These are phyloP conservation scores for Halcyon smyrnensis DNA, from an alignment of 2,797 vertebrate genomes.

Conservation along the genomic window DNA sequence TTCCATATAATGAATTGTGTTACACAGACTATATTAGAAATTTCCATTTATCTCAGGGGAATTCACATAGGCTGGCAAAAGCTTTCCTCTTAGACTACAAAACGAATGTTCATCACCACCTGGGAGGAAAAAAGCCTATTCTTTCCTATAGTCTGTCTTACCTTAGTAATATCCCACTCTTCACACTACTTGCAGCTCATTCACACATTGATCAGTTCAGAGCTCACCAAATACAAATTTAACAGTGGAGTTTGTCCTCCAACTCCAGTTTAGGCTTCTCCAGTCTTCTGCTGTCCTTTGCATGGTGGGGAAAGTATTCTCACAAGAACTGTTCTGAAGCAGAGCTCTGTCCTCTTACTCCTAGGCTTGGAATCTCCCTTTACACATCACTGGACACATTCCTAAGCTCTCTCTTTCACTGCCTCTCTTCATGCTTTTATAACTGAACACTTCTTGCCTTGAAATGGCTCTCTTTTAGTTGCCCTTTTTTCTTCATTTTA, in stretches of 20 bases:
- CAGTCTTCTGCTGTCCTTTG: neutral
- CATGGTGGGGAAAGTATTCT: neutral
- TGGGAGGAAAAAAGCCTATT: slow-evolving; percentile 21
- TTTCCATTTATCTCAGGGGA: slow-evolving; percentile 59
- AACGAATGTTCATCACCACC: slow-evolving; percentile 7
- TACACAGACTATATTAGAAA: slow-evolving; percentile 20
- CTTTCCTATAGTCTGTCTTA: neutral
- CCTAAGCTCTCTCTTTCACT: neutral
- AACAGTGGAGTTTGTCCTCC: neutral
- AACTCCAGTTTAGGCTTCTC: neutral
- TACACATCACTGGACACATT: neutral
- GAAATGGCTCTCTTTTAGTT: neutral
- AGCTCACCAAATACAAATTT: neutral
- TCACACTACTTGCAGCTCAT: neutral
- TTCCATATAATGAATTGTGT: slow-evolving; percentile 46
- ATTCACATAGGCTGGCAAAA: slow-evolving; percentile 28
- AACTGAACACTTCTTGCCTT: neutral
- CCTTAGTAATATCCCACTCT: neutral
- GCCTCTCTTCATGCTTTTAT: neutral
- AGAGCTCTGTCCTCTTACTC: neutral
- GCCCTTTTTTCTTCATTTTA: neutral
- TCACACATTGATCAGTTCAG: neutral
- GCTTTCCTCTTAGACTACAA: slow-evolving; percentile 19
- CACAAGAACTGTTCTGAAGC: neutral
- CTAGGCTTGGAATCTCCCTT: neutral